Base-by-base conservation (phyloP, 2,113 vertebrate genomes). In the Elephas maximus region DNA sequence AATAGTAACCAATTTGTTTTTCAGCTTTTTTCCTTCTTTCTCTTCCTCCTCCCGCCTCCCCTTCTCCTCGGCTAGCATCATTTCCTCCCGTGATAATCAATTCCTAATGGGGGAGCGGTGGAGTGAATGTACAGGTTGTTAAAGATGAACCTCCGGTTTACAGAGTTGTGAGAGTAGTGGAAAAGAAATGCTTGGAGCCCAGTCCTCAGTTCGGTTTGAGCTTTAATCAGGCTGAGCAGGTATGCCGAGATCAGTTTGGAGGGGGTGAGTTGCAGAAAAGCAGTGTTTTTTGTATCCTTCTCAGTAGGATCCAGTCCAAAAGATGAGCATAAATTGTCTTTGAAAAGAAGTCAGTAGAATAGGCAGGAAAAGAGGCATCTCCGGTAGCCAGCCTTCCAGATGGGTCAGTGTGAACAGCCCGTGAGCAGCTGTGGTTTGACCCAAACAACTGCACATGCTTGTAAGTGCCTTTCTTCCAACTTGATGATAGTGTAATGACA, bases 1-100 rank as follows among this genome's bases (percentile, higher is more conserved):
- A 97, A 26, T 74, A 97, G 81, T 21, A 95, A n/a, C 82, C 65
- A 81, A 76, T 95, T 80, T 95, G 76, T 93, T 76, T 96, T 96
- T 92, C 71, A 85, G 1, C 28, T 79, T 23, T 97, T 94, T 45
- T 74, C 0, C 5, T 30, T 67, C 8, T 63, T 51, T 93, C 53
- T n/a, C 24, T 12, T 30, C 81, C 44, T 88, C 53, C 4, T 53
- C 51, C 51, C 12, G 51, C 51, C 51, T 4, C 6, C 85, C 78
- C 94, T 71, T 83, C n/a, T 78, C 78, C 18, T 94, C 23, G 44
- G 45, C 24, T 17, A 48, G 44, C 26, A 30, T 15, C 15, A 30
- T 28, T 90, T 93, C 85, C 82, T 78, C 62, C 37, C 23, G 74
- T 88, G 65, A 92, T 93, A 89, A 87, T 96, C 62, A 83, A 63